These are phyloP conservation scores for Chelonus insularis DNA, from an alignment of 1,140 invertebrate genomes.

Conservation along the genomic window DNA sequence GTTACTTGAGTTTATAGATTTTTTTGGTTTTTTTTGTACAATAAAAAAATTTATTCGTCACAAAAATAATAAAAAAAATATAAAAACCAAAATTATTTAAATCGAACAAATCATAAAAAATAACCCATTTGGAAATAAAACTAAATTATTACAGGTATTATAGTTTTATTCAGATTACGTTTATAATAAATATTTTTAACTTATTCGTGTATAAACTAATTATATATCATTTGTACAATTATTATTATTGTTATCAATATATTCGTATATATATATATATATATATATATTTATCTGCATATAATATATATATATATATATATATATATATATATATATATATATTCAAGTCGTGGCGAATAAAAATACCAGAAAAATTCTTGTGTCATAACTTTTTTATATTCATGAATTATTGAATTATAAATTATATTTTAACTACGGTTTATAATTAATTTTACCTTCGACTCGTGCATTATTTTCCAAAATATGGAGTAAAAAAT, in stretches of 20 bases:
- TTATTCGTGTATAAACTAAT: constrained; percentile 43
- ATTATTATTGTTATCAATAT: neutral
- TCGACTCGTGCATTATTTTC: too few relatives aligned
- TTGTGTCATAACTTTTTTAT: too few relatives aligned
- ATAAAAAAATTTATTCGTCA: too few relatives aligned
- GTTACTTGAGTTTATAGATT: too few relatives aligned
- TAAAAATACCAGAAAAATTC: too few relatives aligned
- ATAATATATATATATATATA: constrained; percentile 23
- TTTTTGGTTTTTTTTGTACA: too few relatives aligned
- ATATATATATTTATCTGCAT: neutral
- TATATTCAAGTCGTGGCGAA: too few relatives aligned
- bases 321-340: too few relatives aligned
- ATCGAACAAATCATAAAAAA: constrained; percentile 4
- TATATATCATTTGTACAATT: constrained; percentile 46
- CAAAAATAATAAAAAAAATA: neutral
- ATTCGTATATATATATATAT: constrained; percentile 37
- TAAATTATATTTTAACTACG: too few relatives aligned
- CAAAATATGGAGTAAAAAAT: too few relatives aligned
- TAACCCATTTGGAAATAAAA: neutral
- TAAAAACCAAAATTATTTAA: constrained; percentile 1
- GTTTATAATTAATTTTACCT: too few relatives aligned
- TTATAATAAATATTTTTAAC: constrained; percentile 45
- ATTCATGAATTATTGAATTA: too few relatives aligned
- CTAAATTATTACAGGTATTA: constrained; percentile 36
- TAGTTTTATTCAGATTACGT: constrained; percentile 42